phyloP scores from a whole-genome alignment of 2,888 invertebrate species.

The Heteromurus nitidus region DNA sequence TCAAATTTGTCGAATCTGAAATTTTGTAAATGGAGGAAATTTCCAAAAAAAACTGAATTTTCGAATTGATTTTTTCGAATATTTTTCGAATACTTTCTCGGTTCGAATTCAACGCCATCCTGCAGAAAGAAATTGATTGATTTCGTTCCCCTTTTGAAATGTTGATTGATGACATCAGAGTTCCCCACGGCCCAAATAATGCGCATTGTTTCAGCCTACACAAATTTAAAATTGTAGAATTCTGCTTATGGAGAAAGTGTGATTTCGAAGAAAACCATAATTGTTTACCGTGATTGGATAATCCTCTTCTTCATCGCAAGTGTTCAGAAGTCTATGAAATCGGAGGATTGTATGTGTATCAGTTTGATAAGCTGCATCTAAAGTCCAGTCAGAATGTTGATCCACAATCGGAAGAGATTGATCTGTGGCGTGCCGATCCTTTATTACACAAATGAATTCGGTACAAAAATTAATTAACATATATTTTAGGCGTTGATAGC shows the following conservation, averaged over 20 bases:
- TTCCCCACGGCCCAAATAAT: constrained; percentile 83
- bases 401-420: constrained; percentile 73
- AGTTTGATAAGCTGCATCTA: constrained; percentile 74
- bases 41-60: background rate
- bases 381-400: constrained; percentile 73
- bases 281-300: too few relatives aligned
- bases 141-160: constrained; percentile 72
- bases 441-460: background rate
- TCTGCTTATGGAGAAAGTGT: background rate
- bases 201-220: constrained; percentile 82
- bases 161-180: constrained; percentile 55
- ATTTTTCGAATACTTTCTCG: background rate
- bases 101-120: background rate
- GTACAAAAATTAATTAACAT: too few relatives aligned
- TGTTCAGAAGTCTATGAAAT: constrained; percentile 74
- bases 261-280: background rate
- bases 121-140: constrained; percentile 17
- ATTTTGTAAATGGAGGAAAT: background rate
- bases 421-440: constrained; percentile 74
- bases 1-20: background rate
- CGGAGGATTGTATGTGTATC: constrained; percentile 74
- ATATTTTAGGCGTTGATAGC: background rate
- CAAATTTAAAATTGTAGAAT: background rate
- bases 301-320: constrained; percentile 74
- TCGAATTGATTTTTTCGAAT: background rate